Evolutionary conservation across 2,888 invertebrate genomes (phyloP), one percentile per base, ranked within the genome.

Genomic region (Eupithecia tripunctaria): DNA sequence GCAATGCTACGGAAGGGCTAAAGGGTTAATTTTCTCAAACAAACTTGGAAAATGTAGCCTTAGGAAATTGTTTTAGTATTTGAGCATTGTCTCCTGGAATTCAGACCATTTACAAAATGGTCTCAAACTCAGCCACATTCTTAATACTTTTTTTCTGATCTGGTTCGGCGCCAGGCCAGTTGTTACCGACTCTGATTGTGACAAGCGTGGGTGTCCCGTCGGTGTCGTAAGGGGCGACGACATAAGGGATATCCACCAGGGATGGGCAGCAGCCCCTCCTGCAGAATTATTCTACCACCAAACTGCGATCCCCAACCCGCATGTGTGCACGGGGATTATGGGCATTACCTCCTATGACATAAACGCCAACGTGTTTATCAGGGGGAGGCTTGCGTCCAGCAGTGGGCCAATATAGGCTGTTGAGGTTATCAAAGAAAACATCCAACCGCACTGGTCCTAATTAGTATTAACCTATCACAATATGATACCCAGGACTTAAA

Each of bases 21-120:
- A 63, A 60, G 18, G 36, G 62, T 21, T 36, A 63, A 32, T 62
- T 62, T 29, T 63, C n/a, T 21, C n/a, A 36, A 63, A n/a, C 3
- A 36, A 21, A 0, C n/a, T 32, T 63, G 10, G 12, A 32, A 63
- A 32, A 63, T 63, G n/a, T 63, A 12, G 32, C 10, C n/a, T 36
- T 21, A 63, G 1, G 62, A 60, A 62, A 62, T 62, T 15, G 3
- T 62, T 29, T 62, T 4, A 62, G 32, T 62, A 15, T 60, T 59
- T 21, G 25, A 59, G 27, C 27, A 12, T 21, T 27, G 27, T 59
- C 27, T 56, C 25, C 10, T 12, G 27, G 21, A 27, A 21, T 59
- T 25, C 59, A 29, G 29, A 29, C 2, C 29, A 29, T 29, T 32
- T 29, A 10, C 2, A 21, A 51, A 12, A 51, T 51, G 1, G 0